Evolutionary conservation across 2,113 vertebrate species (phyloP), one percentile per base, ranked within the genome.

Genomic region (Podarcis raffonei): DNA sequence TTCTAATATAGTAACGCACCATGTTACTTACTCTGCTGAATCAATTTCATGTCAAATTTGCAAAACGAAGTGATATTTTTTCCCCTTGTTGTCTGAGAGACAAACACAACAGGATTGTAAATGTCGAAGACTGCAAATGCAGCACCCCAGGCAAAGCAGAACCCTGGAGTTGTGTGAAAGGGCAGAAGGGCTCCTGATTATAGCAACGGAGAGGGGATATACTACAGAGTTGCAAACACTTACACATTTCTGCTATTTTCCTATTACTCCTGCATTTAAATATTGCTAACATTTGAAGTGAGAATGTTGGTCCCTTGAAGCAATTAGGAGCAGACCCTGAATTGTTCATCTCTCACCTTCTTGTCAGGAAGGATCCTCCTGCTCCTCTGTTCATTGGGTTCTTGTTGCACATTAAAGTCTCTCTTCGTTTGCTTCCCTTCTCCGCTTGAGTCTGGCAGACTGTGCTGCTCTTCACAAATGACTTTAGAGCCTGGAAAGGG

Each of bases 1-100:
- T 89, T 75, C 88, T 92, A 89, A 92, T 83, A 85, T 86, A 88
- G 78, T 77, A 76, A 85, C 71, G 0, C 79, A 80, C 84, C 0
- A 0, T 6, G 66, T 87, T 81, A 11, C 85, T 94, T 59, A 27
- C 66, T n/a, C 87, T 66, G 3, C 39, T 86, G 78, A 95, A 94
- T 92, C 91, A 16, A 93, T 94, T 95, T 91, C 83, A 86, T 57
- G 89, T 88, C 3, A 87, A 69, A 93, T 91, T 86, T 88, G 32
- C 25, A 48, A 42, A 90, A 35, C 1, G 42, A 53, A 83, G 16
- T 65, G 86, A 1, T 12, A 27, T 59, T 0, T 2, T 53, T 30
- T 6, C 12, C 7, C 11, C 48, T 42, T 91, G 89, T 27, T 86
- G 59, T 37, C 87, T 87, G 2, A 66, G 53, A 83, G 37, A 77